A percentile compares a stretch with the other conserved stretches of the same genome.
Conservation (phyloP, 2,797 vertebrate genomes). For the Chiroxiphia lanceolata region DNA sequence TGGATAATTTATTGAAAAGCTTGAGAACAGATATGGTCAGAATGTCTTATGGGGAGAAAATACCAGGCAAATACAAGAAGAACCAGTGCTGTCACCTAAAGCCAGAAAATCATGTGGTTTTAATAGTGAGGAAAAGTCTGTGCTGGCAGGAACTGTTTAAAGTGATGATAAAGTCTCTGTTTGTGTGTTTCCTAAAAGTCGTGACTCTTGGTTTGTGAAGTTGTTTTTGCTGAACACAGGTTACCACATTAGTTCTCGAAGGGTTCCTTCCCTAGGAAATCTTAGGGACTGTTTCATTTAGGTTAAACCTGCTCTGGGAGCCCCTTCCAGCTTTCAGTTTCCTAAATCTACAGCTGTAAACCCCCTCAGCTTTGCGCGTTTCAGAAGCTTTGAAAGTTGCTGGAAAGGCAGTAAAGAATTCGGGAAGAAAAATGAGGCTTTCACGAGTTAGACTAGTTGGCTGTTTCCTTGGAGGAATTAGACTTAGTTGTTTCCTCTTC, state of each 20-base stretch:
- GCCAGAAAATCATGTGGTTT: not conserved
- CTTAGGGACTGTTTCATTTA: not conserved
- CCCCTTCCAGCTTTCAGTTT: not conserved
- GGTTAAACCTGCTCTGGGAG: not conserved
- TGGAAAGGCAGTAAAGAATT: not conserved
- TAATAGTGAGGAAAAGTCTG: not conserved
- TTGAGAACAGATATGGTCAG: not conserved
- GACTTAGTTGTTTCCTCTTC: not conserved
- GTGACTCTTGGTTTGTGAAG: not conserved
- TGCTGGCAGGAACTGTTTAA: not conserved
- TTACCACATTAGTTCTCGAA: not conserved
- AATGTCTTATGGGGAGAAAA: not conserved
- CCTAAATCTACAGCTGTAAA: not conserved
- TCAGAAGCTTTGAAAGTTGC: not conserved
- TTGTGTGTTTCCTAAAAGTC: not conserved
- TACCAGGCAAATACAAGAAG: not conserved
- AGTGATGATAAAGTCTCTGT: not conserved
- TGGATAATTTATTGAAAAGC: not conserved
- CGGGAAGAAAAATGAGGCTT: not conserved
- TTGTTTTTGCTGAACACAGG: not conserved
- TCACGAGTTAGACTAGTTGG: not conserved
- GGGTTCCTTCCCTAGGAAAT: not conserved
- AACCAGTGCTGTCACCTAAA: not conserved
- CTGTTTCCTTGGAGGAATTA: not conserved
- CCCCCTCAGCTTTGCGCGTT: not conserved